A percentile compares a stretch with the other conserved stretches of the same genome.
Conservation (phyloP, 2,113 vertebrate species). For the Paraplagusia blochii region DNA sequence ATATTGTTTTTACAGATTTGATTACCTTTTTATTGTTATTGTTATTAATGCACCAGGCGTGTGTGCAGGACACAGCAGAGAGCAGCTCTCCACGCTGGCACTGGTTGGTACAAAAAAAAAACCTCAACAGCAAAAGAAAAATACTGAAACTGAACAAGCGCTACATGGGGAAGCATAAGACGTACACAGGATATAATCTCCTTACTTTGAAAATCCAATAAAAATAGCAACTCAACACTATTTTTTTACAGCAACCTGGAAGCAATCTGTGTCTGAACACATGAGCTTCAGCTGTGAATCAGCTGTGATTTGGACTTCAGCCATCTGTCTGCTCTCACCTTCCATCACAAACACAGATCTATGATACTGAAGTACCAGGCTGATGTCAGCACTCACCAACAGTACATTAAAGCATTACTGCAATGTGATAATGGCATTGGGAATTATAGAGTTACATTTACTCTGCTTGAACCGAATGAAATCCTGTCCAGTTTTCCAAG, state of each 20-base stretch:
- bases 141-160: constrained; percentile 44
- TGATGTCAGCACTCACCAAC: constrained; percentile 40
- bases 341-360: constrained; percentile 1
- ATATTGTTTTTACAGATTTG: constrained; percentile 80
- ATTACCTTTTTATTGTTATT: constrained; percentile 79
- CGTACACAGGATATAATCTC: constrained; percentile 56
- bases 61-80: constrained; percentile 25
- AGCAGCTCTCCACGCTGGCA: constrained; percentile 28
- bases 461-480: constrained; percentile 48
- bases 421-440: constrained; percentile 51
- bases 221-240: constrained; percentile 66
- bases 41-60: constrained; percentile 75
- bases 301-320: constrained; percentile 54
- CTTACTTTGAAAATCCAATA: constrained; percentile 65
- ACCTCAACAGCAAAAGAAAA: constrained; percentile 38
- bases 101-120: constrained; percentile 32
- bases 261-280: constrained; percentile 60
- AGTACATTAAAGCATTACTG: constrained; percentile 46
- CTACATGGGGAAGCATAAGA: constrained; percentile 54
- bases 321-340: constrained; percentile 38
- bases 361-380: not conserved
- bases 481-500: constrained; percentile 47
- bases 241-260: constrained; percentile 60
- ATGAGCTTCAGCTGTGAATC: constrained; percentile 54
- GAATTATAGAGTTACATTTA: constrained; percentile 50